Conservation (phyloP, 2,888 invertebrate genomes). For the Geophilus truncorum region DNA sequence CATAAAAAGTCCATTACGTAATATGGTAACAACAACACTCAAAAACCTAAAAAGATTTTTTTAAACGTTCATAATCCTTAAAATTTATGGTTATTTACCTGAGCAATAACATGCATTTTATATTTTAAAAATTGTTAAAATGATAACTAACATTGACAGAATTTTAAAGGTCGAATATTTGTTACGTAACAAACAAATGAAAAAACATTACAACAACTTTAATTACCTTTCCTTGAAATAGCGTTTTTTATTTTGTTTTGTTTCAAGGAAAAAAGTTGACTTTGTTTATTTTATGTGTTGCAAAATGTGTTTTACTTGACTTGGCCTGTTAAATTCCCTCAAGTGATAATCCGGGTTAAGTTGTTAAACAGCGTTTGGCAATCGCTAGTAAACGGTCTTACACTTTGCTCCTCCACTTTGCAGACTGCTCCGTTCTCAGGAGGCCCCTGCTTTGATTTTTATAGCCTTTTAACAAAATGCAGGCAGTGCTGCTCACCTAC, state of each 20-base stretch:
- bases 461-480: constrained; percentile 34
- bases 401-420: constrained; percentile 14
- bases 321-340: constrained; percentile 13
- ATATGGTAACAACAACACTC: not conserved
- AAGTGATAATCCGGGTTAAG: constrained; percentile 22
- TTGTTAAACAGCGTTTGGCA: constrained; percentile 21
- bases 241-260: too few relatives aligned
- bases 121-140: too few relatives aligned
- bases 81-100: too few relatives aligned
- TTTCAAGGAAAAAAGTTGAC: not conserved
- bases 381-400: not conserved
- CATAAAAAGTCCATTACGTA: constrained; percentile 14
- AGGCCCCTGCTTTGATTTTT: not conserved
- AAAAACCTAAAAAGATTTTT: not conserved
- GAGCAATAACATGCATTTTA: too few relatives aligned
- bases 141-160: too few relatives aligned
- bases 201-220: too few relatives aligned
- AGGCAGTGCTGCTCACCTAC: constrained; percentile 1
- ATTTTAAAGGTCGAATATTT: too few relatives aligned
- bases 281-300: not conserved
- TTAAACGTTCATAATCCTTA: not conserved
- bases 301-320: not conserved
- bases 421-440: not conserved
- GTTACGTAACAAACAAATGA: too few relatives aligned
- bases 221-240: too few relatives aligned